Percentiles rank a stretch among this genome's conserved stretches.
Evolutionary conservation across 2,888 invertebrate species (phyloP).

Genomic region (Drosophila atripex): DNA sequence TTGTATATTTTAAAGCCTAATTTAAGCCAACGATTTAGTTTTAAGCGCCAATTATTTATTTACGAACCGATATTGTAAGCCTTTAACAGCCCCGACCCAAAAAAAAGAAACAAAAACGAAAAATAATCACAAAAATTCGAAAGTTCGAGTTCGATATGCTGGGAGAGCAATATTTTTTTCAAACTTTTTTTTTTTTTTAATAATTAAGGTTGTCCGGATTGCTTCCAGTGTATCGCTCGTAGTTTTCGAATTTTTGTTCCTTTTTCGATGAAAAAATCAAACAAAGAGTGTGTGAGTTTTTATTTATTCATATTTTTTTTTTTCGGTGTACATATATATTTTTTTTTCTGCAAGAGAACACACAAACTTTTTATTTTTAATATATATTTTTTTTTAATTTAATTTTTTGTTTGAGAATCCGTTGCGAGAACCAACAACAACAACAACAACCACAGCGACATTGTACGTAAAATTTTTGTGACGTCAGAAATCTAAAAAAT

Average conservation of each 20-base stretch:
- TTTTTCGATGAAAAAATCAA: background rate
- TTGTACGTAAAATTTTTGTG: conserved; percentile 82
- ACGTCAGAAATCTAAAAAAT: conserved; percentile 82
- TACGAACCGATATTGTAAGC: conserved; percentile 35
- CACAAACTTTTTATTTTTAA: background rate
- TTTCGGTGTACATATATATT: background rate
- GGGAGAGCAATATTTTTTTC: background rate
- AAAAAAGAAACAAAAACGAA: conserved; percentile 7
- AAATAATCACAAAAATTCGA: background rate
- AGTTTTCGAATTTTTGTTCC: background rate
- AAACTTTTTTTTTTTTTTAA: too few species aligned
- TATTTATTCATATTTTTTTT: conserved; percentile 1
- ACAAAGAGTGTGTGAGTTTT: conserved; percentile 1
- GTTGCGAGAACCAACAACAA: conserved; percentile 74
- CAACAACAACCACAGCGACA: conserved; percentile 65
- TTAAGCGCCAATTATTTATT: conserved; percentile 68
- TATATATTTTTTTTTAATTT: conserved; percentile 47
- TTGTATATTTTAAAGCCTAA: conserved; percentile 41
- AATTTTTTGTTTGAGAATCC: conserved; percentile 81
- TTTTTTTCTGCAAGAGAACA: background rate
- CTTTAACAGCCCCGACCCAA: background rate
- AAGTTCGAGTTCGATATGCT: background rate
- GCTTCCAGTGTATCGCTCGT: background rate
- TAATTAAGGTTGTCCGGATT: background rate
- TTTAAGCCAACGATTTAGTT: conserved; percentile 51